A percentile compares a stretch with the other conserved stretches of the same genome.
These are phyloP conservation scores for Epizoanthus stellaris DNA, from an alignment of 92 coral and sea anemone genomes.

Conservation along the genomic window DNA sequence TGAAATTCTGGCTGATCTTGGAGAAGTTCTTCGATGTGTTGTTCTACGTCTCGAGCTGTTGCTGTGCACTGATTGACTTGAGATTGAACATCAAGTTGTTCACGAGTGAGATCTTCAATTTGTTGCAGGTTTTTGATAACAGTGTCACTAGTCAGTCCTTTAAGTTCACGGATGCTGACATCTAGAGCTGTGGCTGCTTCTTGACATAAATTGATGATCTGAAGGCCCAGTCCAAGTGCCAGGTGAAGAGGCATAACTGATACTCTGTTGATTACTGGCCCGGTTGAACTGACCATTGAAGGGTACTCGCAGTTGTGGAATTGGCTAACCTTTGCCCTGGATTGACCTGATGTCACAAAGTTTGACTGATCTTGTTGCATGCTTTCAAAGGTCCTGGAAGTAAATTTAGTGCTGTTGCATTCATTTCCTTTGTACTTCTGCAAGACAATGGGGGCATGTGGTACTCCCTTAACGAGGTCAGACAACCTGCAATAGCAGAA, in stretches of 20 bases:
- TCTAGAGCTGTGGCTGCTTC: neutral
- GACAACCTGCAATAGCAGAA: slow-evolving; percentile 9
- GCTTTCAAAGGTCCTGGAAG: slow-evolving; percentile 6
- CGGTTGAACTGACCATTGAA: slow-evolving; percentile 14
- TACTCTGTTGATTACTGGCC: neutral
- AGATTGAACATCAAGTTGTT: neutral
- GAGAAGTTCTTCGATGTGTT: neutral
- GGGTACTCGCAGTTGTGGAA: slow-evolving; percentile 19
- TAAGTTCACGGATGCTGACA: neutral
- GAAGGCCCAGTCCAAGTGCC: neutral
- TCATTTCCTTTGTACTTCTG: neutral
- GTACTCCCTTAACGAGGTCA: neutral
- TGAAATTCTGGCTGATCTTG: slow-evolving; percentile 1
- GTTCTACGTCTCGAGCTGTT: neutral
- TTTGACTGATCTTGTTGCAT: slow-evolving; percentile 5
- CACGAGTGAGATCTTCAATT: neutral
- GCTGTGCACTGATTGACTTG: neutral
- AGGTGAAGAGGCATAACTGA: slow-evolving; percentile 3
- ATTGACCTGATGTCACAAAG: neutral
- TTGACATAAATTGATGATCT: neutral
- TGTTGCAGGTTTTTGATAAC: neutral
- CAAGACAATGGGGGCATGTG: slow-evolving; percentile 9
- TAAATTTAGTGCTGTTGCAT: neutral
- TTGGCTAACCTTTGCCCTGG: neutral
- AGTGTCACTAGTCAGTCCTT: neutral